Evolutionary conservation across 30 jellyfish, hydroid and myxozoan genomes (phyloP).

Genomic region (Cassiopea andromeda): DNA sequence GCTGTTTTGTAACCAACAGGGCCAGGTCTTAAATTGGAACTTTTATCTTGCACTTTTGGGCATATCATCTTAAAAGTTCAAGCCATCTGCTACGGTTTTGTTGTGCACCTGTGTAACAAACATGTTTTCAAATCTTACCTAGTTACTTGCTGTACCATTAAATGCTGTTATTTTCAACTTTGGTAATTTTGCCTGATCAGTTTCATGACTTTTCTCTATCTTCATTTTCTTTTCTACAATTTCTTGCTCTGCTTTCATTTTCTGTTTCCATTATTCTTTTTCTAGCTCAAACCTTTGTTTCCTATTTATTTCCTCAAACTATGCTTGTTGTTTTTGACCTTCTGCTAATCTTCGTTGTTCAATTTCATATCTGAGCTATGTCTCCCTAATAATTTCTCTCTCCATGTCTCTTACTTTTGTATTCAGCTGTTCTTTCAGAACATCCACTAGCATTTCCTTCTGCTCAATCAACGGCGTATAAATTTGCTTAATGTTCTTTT

Average conservation of each 20-base stretch:
- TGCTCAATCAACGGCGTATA: conserved; percentile 58
- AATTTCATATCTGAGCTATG: conserved; percentile 51
- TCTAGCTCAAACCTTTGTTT: conserved; percentile 60
- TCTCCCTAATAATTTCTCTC: conserved; percentile 62
- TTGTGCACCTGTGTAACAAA: conserved; percentile 56
- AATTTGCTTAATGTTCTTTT: conserved; percentile 49
- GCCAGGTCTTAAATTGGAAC: conserved; percentile 49
- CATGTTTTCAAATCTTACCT: conserved; percentile 66
- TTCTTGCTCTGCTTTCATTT: conserved; percentile 71
- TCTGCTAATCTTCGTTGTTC: conserved; percentile 63
- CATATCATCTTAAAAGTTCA: conserved; percentile 52
- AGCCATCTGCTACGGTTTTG: conserved; percentile 45
- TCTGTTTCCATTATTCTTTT: conserved; percentile 46
- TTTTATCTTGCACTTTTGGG: conserved; percentile 28
- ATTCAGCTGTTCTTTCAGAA: conserved; percentile 47
- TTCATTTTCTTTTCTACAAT: conserved; percentile 61
- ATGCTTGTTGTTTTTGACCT: conserved; percentile 49
- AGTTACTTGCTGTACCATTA: conserved; percentile 59
- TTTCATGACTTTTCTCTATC: conserved; percentile 49
- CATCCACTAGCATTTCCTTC: conserved; percentile 51
- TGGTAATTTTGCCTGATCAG: conserved; percentile 71
- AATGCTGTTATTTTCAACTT: conserved; percentile 54
- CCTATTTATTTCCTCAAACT: conserved; percentile 57
- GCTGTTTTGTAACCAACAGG: conserved; percentile 63
- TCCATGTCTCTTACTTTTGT: conserved; percentile 46